Percentiles rank a stretch among this genome's conserved stretches.
These are phyloP conservation scores for Oreochromis aureus DNA, from an alignment of 2,113 vertebrate genomes.

Conservation along the genomic window DNA sequence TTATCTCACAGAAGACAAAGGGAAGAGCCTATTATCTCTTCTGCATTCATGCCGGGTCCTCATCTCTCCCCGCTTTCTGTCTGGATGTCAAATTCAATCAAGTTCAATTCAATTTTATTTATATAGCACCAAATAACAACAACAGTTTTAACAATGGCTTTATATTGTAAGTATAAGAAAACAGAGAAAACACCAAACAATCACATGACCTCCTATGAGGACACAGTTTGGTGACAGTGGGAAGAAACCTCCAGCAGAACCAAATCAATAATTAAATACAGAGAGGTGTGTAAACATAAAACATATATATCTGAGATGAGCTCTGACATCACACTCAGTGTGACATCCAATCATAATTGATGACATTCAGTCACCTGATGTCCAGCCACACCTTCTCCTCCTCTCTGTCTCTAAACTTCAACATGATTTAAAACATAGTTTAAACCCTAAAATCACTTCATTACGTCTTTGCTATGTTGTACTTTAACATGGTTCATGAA, in stretches of 20 bases:
- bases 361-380: neutral
- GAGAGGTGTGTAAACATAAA: neutral
- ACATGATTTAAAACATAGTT: accelerated
- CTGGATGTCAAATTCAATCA: neutral
- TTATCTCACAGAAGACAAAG: neutral
- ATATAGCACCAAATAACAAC: neutral
- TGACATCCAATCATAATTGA: neutral
- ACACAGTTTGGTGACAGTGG: accelerated
- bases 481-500: accelerated
- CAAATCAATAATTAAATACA: neutral
- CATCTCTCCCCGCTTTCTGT: neutral
- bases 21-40: neutral
- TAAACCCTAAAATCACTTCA: neutral
- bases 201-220: neutral
- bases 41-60: neutral
- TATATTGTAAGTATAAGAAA: neutral
- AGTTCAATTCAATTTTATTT: neutral
- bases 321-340: neutral
- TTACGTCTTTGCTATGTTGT: neutral
- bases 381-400: neutral
- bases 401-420: neutral
- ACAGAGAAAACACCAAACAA: neutral
- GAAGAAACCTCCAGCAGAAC: accelerated
- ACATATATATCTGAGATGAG: neutral
- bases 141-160: neutral